A percentile compares a stretch with the other conserved stretches of the same genome.
Evolutionary conservation across 2,113 vertebrate species (phyloP).

Genomic region (Alethe diademata): DNA sequence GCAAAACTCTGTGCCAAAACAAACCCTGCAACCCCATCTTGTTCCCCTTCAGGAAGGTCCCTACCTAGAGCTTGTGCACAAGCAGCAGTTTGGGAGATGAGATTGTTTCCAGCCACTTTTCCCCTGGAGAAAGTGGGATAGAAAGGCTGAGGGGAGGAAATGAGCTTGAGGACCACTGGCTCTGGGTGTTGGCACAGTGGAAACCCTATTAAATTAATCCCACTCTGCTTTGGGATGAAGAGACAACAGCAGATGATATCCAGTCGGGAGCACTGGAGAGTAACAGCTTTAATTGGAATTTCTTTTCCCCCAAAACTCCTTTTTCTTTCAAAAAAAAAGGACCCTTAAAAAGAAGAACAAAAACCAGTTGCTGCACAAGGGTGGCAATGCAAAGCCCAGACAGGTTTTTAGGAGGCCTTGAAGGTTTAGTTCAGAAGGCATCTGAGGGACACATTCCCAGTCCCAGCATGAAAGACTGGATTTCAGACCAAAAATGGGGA

Average conservation of each 20-base stretch:
- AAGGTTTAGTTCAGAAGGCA: background rate
- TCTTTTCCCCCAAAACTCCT: background rate
- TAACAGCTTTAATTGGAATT: background rate
- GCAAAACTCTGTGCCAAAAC: background rate
- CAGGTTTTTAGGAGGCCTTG: background rate
- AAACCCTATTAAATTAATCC: background rate
- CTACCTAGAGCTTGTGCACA: background rate
- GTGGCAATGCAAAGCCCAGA: background rate
- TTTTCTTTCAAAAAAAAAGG: background rate
- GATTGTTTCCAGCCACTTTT: accelerated
- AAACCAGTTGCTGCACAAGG: background rate
- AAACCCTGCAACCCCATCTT: background rate
- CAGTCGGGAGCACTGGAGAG: background rate
- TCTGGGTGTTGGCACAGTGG: background rate
- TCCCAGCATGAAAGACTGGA: background rate
- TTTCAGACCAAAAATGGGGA: background rate
- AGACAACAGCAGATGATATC: background rate
- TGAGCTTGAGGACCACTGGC: accelerated
- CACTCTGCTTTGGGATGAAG: background rate
- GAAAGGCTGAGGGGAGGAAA: background rate
- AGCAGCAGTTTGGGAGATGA: background rate
- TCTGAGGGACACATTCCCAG: background rate
- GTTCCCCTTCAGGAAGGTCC: background rate
- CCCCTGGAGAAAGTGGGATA: no score
- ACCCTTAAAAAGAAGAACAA: background rate